Evolutionary conservation across 2,888 invertebrate genomes (phyloP).

Genomic region (Dryadula phaetusa): DNA sequence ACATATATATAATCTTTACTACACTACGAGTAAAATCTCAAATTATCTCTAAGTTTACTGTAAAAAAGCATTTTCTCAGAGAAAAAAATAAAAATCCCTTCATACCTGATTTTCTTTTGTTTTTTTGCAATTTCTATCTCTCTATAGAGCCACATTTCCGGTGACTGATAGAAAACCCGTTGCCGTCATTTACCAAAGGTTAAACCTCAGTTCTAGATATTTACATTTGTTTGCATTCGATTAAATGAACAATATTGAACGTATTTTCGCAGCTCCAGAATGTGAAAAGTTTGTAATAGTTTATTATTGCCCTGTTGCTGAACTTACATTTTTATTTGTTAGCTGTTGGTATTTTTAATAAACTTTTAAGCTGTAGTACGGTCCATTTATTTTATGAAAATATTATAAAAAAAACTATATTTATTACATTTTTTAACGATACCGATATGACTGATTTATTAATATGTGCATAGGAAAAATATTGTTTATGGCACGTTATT

Average conservation of each 20-base stretch:
- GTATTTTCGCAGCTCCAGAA: background rate
- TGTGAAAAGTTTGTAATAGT: background rate
- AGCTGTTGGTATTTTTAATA: constrained; percentile 7
- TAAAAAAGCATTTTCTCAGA: background rate
- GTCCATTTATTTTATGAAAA: background rate
- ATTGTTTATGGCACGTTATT: too few relatives aligned
- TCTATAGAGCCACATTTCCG: background rate
- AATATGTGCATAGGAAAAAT: too few relatives aligned
- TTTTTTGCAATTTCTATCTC: constrained; percentile 10
- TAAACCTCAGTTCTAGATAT: background rate
- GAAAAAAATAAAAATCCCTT: background rate
- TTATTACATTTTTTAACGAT: too few relatives aligned
- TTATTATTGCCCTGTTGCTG: background rate
- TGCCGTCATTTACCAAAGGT: constrained; percentile 12
- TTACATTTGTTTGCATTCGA: background rate
- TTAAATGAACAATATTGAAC: background rate
- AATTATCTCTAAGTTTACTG: background rate
- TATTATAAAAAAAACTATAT: too few relatives aligned
- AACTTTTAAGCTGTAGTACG: background rate
- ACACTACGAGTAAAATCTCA: too few relatives aligned
- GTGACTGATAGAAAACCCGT: constrained; percentile 1
- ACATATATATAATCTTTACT: too few relatives aligned
- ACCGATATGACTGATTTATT: too few relatives aligned
- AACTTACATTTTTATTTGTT: background rate
- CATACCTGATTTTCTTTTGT: background rate